These are phyloP conservation scores for Polydrusus cervinus DNA, from an alignment of 2,888 invertebrate genomes.

Conservation along the genomic window DNA sequence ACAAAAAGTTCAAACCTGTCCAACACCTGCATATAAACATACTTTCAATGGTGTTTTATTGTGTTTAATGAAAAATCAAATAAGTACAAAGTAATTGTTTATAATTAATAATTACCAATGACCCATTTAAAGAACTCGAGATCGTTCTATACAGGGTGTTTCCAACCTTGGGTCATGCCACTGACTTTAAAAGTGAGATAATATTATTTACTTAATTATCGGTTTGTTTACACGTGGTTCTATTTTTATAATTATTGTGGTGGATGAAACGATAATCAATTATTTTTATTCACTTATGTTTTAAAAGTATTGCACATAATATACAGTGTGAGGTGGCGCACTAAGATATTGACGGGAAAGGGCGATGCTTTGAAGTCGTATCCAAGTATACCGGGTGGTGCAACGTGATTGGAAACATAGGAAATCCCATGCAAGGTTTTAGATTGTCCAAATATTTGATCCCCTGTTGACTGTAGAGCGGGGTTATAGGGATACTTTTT, in stretches of 20 bases:
- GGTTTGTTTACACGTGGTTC: constrained; percentile 16
- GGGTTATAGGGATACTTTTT: no score
- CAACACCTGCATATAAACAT: constrained; percentile 22
- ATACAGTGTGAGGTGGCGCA: no score
- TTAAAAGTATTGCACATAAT: neutral
- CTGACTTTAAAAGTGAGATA: constrained; percentile 38
- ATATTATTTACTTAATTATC: constrained; percentile 34
- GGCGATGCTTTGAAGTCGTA: no score
- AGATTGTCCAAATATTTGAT: no score
- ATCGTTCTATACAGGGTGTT: constrained; percentile 44
- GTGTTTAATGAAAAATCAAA: constrained; percentile 37
- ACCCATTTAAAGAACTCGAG: constrained; percentile 46
- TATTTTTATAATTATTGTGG: constrained; percentile 10
- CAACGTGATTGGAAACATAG: no score
- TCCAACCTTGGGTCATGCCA: constrained; percentile 40
- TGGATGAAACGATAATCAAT: neutral
- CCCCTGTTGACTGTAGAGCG: no score
- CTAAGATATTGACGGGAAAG: no score
- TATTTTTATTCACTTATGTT: neutral
- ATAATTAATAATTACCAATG: constrained; percentile 50
- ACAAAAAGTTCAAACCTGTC: constrained; percentile 15
- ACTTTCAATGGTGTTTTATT: constrained; percentile 13
- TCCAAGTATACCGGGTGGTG: no score
- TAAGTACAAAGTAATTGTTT: constrained; percentile 48
- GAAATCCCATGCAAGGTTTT: no score